Percentiles rank a stretch among this genome's conserved stretches.
These are phyloP conservation scores for Lepidocolaptes lacrymiger DNA, from an alignment of 2,797 vertebrate species.

Conservation along the genomic window DNA sequence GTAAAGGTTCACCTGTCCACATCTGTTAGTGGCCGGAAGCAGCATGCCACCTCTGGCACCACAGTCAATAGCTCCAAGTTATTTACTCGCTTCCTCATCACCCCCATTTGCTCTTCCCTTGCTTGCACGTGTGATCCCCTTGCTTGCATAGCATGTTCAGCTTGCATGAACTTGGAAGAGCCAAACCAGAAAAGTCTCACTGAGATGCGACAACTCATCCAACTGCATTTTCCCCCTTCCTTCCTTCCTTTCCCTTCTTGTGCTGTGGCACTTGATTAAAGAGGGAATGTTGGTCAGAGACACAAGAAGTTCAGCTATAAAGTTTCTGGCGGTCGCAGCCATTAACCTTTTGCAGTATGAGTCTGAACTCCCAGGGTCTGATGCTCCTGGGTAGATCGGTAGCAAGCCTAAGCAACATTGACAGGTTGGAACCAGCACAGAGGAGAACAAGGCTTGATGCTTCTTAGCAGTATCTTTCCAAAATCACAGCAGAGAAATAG, in stretches of 20 bases:
- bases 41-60: constrained; percentile 30
- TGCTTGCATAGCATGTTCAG: background rate
- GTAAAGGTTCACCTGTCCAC: constrained; percentile 79
- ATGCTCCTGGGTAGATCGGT: background rate
- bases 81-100: constrained; percentile 2
- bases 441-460: background rate
- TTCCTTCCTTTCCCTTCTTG: background rate
- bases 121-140: background rate
- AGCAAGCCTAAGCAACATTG: background rate
- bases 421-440: background rate
- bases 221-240: background rate
- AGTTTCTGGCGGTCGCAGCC: background rate
- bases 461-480: background rate
- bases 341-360: constrained; percentile 40
- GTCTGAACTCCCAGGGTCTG: background rate
- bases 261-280: constrained; percentile 30
- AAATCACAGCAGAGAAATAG: background rate
- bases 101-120: background rate
- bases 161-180: background rate
- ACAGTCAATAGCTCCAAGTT: background rate
- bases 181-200: background rate
- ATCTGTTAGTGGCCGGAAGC: constrained; percentile 41
- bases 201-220: background rate
- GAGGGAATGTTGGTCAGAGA: background rate
- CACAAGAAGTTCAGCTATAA: constrained; percentile 21